phyloP scores from a whole-genome alignment of 1,140 invertebrate species.

The Hermetia illucens region DNA sequence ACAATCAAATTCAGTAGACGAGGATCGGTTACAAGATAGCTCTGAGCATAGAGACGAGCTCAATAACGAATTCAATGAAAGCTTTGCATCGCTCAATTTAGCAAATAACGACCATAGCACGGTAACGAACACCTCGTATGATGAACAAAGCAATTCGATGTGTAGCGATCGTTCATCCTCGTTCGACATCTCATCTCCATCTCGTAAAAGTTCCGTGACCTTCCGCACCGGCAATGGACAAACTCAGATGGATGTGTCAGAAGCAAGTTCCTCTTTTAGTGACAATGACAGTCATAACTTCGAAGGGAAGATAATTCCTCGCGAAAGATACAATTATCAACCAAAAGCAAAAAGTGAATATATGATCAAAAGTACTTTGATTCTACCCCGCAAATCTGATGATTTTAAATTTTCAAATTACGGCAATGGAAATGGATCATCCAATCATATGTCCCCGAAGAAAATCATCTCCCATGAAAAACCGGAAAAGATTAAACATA shows the following conservation, averaged over 20 bases:
- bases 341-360: no score
- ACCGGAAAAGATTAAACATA: background rate
- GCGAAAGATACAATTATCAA: no score
- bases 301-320: no score
- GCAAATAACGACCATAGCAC: background rate
- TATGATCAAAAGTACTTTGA: no score
- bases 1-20: conserved; percentile 2
- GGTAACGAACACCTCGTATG: conserved; percentile 3
- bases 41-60: background rate
- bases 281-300: no score
- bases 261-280: background rate
- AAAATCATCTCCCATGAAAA: no score
- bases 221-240: conserved; percentile 3
- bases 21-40: background rate
- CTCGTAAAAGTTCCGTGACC: conserved; percentile 6
- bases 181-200: conserved; percentile 8
- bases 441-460: no score
- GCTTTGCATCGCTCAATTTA: conserved; percentile 4
- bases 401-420: no score
- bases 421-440: no score
- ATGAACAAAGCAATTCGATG: conserved; percentile 8
- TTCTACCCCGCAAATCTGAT: no score
- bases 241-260: no score
- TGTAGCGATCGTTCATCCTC: conserved; percentile 12
- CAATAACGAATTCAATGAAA: conserved; percentile 1